Evolutionary conservation across 2,797 vertebrate species (phyloP).

Genomic region (Neostethus bicornis): DNA sequence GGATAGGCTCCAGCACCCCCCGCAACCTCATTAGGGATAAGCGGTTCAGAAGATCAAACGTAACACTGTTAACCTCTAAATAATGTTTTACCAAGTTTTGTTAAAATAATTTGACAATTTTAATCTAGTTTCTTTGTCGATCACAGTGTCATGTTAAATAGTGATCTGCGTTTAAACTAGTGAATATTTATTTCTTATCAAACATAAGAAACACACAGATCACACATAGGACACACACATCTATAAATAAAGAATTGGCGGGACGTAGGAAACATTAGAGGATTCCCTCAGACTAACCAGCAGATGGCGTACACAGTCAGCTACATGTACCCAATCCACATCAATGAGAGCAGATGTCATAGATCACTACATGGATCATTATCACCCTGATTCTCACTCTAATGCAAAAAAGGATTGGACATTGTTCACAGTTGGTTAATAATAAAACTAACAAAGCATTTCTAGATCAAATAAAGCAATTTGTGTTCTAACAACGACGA

Average conservation of each 20-base stretch:
- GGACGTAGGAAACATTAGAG: constrained; percentile 5
- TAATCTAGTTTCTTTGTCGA: too few species aligned
- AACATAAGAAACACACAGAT: constrained; percentile 5
- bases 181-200: not conserved
- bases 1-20: too few species aligned
- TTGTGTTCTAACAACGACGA: too few species aligned
- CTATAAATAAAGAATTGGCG: constrained; percentile 1
- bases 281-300: constrained; percentile 31
- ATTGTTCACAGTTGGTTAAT: constrained; percentile 51
- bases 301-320: constrained; percentile 45
- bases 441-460: too few species aligned
- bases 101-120: not conserved
- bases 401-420: constrained; percentile 56
- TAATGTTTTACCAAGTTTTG: too few species aligned
- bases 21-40: too few species aligned
- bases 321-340: constrained; percentile 4
- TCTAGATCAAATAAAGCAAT: too few species aligned
- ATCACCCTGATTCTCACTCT: constrained; percentile 43
- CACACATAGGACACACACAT: constrained; percentile 10
- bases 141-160: too few species aligned
- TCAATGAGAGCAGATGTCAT: constrained; percentile 58
- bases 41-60: too few species aligned
- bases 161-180: too few species aligned
- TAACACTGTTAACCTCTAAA: too few species aligned
- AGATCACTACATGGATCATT: constrained; percentile 53